A percentile compares a stretch with the other conserved stretches of the same genome.
phyloP scores from a whole-genome alignment of 2,797 vertebrate genomes.

The Dromococcyx pavoninus region DNA sequence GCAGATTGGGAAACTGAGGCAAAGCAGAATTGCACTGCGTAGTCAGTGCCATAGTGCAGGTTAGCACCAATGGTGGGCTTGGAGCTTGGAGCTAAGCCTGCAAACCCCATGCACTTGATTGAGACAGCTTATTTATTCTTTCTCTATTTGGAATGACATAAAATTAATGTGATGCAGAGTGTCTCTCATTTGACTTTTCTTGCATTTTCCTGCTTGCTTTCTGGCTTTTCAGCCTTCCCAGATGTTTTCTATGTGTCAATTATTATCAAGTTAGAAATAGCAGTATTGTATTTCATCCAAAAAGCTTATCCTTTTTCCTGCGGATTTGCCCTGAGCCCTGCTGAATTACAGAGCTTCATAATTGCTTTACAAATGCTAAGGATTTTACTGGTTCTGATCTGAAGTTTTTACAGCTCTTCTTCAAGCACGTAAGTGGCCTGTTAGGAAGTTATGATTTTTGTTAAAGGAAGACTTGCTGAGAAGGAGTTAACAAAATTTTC shows the following conservation, averaged over 20 bases:
- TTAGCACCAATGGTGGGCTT: not conserved
- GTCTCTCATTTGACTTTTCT: not conserved
- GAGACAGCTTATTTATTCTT: not conserved
- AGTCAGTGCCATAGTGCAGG: not conserved
- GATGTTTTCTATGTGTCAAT: not conserved
- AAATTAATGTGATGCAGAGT: not conserved
- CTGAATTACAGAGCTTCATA: slow-evolving; percentile 14
- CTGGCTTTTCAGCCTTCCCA: not conserved
- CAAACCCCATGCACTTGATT: not conserved
- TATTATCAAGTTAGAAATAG: not conserved
- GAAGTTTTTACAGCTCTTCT: not conserved
- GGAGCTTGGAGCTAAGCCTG: not conserved
- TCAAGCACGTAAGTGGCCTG: not conserved
- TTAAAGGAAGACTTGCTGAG: not conserved
- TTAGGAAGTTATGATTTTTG: not conserved
- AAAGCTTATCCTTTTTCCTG: slow-evolving; percentile 3
- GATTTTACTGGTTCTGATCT: not conserved
- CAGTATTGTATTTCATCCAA: not conserved
- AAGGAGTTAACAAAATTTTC: not conserved
- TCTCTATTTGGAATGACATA: not conserved
- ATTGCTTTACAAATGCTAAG: not conserved
- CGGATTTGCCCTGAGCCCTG: not conserved
- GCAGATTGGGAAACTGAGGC: not conserved
- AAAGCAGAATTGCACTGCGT: not conserved
- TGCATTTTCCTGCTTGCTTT: not conserved